These are phyloP conservation scores for Nylanderia fulva DNA, from an alignment of 1,140 invertebrate species.

Conservation along the genomic window DNA sequence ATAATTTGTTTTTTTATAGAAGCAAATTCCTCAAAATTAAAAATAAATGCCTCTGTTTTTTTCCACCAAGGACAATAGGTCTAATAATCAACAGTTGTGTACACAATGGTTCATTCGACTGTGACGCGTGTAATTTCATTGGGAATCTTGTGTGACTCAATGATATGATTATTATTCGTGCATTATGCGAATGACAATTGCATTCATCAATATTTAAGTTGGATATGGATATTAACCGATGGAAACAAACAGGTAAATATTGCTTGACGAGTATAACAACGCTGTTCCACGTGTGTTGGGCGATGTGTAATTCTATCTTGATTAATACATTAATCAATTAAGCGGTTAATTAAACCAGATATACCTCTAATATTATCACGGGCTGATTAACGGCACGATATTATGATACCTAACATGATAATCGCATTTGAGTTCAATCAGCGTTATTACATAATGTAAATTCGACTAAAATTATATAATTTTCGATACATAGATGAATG, in stretches of 20 bases:
- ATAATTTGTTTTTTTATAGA: too few relatives aligned
- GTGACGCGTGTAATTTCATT: background rate
- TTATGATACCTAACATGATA: constrained; percentile 30
- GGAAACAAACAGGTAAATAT: constrained; percentile 52
- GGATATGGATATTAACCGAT: constrained; percentile 34
- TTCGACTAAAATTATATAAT: background rate
- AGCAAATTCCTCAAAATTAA: constrained; percentile 16
- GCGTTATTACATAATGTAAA: background rate
- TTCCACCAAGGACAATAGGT: background rate
- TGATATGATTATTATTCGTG: background rate
- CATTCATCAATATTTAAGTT: constrained; percentile 50
- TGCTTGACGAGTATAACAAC: constrained; percentile 22
- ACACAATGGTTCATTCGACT: background rate
- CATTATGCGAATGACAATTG: constrained; percentile 41
- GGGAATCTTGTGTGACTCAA: background rate
- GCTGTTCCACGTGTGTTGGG: background rate
- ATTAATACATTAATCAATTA: constrained; percentile 61
- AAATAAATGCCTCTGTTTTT: background rate
- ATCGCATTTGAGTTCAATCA: constrained; percentile 9
- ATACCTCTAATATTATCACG: constrained; percentile 47
- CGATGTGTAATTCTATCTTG: constrained; percentile 48
- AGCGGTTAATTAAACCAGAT: constrained; percentile 47
- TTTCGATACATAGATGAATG: background rate
- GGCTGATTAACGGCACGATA: constrained; percentile 50
- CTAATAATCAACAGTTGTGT: background rate